Conservation (phyloP, 2,888 invertebrate species). For the Chirona hameri region DNA sequence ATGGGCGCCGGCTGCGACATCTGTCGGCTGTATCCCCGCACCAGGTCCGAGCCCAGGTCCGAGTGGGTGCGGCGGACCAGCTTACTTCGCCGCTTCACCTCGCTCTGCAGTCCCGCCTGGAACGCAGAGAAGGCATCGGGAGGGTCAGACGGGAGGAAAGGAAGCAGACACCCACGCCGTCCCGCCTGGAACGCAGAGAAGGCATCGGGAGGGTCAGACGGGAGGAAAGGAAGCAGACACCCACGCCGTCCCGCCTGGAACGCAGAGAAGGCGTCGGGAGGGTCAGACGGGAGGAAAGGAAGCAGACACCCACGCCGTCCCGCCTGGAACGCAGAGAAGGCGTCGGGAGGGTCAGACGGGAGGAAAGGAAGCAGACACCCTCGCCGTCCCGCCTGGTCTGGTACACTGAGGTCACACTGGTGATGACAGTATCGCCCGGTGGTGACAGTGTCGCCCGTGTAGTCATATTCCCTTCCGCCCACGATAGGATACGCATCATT, state of each 20-base stretch:
- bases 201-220: not conserved
- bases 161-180: no score
- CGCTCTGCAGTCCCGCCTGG: constrained; percentile 24
- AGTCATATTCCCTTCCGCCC: no score
- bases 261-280: not conserved
- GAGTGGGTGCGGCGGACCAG: constrained; percentile 57
- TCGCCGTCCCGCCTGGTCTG: no score
- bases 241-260: not conserved
- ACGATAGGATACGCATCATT: no score
- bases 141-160: not conserved
- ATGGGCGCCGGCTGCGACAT: constrained; percentile 53
- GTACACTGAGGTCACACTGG: no score
- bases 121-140: not conserved
- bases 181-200: not conserved
- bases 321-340: not conserved
- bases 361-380: no score
- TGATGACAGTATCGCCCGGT: no score
- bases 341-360: not conserved
- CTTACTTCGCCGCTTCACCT: constrained; percentile 40
- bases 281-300: not conserved
- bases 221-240: not conserved
- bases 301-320: not conserved
- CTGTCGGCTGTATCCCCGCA: constrained; percentile 52
- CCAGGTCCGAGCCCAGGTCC: constrained; percentile 56
- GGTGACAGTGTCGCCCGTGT: no score